Evolutionary conservation across 2,888 invertebrate genomes (phyloP).

Genomic region (Tupiocoris notatus): DNA sequence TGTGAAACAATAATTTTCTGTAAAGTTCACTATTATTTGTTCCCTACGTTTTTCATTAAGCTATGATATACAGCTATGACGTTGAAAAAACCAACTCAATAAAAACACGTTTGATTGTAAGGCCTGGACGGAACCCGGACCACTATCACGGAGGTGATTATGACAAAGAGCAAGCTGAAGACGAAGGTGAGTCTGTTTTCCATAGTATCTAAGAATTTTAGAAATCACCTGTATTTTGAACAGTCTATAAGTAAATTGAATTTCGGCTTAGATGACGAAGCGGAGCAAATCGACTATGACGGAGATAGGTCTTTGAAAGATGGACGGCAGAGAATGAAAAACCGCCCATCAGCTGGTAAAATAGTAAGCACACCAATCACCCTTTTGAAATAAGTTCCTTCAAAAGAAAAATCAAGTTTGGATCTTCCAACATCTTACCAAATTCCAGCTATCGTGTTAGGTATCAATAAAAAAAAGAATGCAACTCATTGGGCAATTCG

Average conservation of each 20-base stretch:
- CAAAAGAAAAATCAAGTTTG: too few relatives aligned
- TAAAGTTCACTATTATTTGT: too few relatives aligned
- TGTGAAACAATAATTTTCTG: too few relatives aligned
- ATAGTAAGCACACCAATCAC: too few relatives aligned
- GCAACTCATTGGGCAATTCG: too few relatives aligned
- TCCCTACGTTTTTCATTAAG: too few relatives aligned
- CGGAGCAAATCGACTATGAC: slow-evolving; percentile 35
- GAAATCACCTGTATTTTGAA: background rate
- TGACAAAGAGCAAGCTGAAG: slow-evolving; percentile 50
- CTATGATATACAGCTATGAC: too few relatives aligned
- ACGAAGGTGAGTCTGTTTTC: slow-evolving; percentile 47
- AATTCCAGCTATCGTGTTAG: too few relatives aligned
- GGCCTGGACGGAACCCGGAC: slow-evolving; percentile 43
- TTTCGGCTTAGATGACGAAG: slow-evolving; percentile 17
- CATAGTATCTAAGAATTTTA: background rate
- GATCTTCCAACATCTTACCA: too few relatives aligned
- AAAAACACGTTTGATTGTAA: background rate
- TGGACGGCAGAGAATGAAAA: background rate
- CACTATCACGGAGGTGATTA: slow-evolving; percentile 48
- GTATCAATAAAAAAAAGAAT: too few relatives aligned
- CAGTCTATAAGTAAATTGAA: background rate
- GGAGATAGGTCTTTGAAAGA: slow-evolving; percentile 30
- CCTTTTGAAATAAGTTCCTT: too few relatives aligned
- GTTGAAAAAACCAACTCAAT: too few relatives aligned
- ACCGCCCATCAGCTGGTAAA: slow-evolving; percentile 6